Evolutionary conservation across 2,888 invertebrate species (phyloP).

Genomic region (Myopa testacea): DNA sequence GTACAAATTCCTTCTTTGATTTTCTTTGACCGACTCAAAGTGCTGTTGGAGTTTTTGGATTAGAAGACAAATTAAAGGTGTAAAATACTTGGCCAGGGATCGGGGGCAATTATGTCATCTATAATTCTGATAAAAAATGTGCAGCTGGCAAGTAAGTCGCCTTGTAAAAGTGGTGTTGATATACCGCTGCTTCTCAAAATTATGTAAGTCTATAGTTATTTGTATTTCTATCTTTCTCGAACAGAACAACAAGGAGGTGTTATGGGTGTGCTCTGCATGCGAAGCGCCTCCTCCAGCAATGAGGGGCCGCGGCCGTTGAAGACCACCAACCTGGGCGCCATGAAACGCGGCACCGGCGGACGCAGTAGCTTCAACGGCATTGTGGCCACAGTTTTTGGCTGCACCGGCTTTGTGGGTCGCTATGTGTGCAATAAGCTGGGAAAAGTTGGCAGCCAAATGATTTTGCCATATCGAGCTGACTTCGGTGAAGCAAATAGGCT

Average conservation of each 20-base stretch:
- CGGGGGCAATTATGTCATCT: constrained; percentile 58
- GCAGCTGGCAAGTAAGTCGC: constrained; percentile 64
- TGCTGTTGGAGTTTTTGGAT: neutral
- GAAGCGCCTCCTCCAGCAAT: constrained; percentile 53
- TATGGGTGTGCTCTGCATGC: constrained; percentile 62
- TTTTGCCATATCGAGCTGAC: constrained; percentile 93
- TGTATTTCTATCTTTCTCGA: constrained; percentile 4
- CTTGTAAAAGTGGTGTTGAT: neutral
- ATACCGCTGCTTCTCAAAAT: constrained; percentile 47
- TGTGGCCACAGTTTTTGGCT: constrained; percentile 98
- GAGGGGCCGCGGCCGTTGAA: constrained; percentile 65
- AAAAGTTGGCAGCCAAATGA: constrained; percentile 86
- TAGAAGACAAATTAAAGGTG: neutral
- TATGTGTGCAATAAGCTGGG: constrained; percentile 91
- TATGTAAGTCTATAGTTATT: constrained; percentile 51
- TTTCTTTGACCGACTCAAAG: neutral
- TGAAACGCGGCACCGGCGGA: constrained; percentile 89
- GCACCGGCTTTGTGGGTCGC: constrained; percentile 88
- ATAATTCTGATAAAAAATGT: constrained; percentile 62
- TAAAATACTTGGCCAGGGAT: neutral
- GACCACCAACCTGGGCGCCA: constrained; percentile 74
- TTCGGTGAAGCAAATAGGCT: constrained; percentile 81
- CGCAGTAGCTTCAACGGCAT: constrained; percentile 96
- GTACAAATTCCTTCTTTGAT: neutral
- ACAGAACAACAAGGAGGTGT: constrained; percentile 50